phyloP scores from a whole-genome alignment of 2,113 vertebrate species.

The Gymnobelideus leadbeateri region DNA sequence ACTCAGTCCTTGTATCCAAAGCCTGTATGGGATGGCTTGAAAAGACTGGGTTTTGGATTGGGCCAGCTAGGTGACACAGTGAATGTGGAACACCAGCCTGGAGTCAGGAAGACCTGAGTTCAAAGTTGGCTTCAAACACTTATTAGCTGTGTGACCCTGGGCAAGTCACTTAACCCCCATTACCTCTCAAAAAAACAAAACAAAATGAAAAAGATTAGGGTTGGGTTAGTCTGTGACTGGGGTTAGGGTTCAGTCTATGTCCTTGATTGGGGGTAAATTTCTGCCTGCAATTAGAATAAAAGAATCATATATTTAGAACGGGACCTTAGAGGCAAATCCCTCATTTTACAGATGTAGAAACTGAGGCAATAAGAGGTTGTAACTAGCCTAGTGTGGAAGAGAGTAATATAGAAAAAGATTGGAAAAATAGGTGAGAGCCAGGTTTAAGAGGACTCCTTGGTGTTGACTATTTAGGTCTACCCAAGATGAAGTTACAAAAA shows the following conservation, averaged over 20 bases:
- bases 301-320: neutral
- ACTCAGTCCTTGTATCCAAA: neutral
- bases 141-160: neutral
- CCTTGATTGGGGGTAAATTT: neutral
- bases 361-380: neutral
- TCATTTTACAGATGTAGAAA: neutral
- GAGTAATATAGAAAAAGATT: neutral
- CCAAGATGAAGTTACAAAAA: neutral
- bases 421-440: neutral
- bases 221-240: neutral
- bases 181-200: neutral
- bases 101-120: neutral
- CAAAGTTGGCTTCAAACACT: neutral
- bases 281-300: neutral
- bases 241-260: neutral
- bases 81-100: neutral
- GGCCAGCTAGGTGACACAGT: neutral
- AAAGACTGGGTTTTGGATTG: neutral
- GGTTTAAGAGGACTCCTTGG: neutral
- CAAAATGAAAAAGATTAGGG: neutral
- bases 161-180: neutral
- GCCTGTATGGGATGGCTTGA: neutral
- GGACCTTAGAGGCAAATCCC: neutral
- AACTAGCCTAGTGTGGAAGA: neutral
- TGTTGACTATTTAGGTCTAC: neutral